Conservation (phyloP, 1,140 invertebrate genomes). For the Temnothorax longispinosus region DNA sequence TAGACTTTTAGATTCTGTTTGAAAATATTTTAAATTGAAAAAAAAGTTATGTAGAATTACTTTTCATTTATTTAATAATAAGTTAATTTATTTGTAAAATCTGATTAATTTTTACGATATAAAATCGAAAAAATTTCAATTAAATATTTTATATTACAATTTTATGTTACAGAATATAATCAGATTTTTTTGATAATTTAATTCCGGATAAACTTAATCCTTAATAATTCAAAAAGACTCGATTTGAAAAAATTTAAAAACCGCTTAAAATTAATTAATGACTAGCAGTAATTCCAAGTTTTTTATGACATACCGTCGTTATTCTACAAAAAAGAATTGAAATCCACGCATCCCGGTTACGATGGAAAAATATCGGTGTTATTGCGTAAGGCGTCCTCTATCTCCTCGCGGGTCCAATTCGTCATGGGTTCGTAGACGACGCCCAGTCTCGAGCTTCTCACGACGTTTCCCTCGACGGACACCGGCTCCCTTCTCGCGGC, state of each 20-base stretch:
- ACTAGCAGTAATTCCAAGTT: background rate
- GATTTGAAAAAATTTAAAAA: background rate
- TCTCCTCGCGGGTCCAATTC: conserved; percentile 45
- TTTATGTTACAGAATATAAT: background rate
- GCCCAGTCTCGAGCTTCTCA: background rate
- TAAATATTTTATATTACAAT: background rate
- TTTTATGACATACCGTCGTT: background rate
- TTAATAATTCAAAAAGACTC: background rate
- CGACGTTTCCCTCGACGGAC: background rate
- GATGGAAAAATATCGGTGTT: background rate
- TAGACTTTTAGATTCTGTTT: background rate
- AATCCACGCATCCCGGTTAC: background rate
- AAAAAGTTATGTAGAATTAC: background rate
- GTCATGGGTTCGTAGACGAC: conserved; percentile 13
- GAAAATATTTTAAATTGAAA: background rate
- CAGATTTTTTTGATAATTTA: background rate
- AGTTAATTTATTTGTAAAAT: background rate
- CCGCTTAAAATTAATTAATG: background rate
- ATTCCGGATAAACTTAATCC: background rate
- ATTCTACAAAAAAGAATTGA: background rate
- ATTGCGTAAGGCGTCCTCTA: conserved; percentile 7
- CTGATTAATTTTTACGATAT: background rate
- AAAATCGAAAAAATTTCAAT: background rate
- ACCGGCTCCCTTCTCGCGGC: background rate
- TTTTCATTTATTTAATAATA: background rate